Percentiles rank a stretch among this genome's conserved stretches.
Conservation (phyloP, 2,113 vertebrate species). For the Columba janthina region DNA sequence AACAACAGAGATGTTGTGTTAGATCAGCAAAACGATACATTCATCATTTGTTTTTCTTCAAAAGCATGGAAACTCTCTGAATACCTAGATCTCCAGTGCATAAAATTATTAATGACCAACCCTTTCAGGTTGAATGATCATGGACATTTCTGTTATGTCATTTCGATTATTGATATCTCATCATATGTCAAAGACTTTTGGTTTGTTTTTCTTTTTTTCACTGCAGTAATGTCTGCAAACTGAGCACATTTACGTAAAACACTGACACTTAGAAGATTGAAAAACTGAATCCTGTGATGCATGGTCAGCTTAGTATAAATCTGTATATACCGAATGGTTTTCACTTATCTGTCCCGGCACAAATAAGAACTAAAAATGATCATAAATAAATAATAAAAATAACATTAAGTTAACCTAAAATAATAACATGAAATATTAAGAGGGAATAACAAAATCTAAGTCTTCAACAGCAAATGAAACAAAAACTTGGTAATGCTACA, state of each 20-base stretch:
- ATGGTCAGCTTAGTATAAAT: not conserved
- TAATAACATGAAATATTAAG: not conserved
- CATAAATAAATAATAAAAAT: not conserved
- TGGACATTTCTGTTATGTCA: not conserved
- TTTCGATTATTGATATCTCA: slow-evolving; percentile 9
- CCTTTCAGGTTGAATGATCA: not conserved
- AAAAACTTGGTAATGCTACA: not conserved
- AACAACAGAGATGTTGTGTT: not conserved
- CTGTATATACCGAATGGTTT: not conserved
- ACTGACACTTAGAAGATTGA: not conserved
- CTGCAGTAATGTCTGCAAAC: not conserved
- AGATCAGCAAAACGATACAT: not conserved
- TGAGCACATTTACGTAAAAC: not conserved
- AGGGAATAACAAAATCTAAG: not conserved
- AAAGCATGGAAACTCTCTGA: not conserved
- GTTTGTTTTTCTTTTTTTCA: not conserved
- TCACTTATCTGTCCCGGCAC: not conserved
- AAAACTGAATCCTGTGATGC: not conserved
- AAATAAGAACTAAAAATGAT: not conserved
- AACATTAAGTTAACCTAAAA: not conserved
- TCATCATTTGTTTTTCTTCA: not conserved
- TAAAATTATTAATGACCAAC: not conserved
- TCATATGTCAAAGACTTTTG: not conserved
- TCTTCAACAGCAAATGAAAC: not conserved
- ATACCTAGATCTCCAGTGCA: not conserved